Evolutionary conservation across 92 coral and sea anemone genomes (phyloP).

Genomic region (Zoanthus sansibaricus): DNA sequence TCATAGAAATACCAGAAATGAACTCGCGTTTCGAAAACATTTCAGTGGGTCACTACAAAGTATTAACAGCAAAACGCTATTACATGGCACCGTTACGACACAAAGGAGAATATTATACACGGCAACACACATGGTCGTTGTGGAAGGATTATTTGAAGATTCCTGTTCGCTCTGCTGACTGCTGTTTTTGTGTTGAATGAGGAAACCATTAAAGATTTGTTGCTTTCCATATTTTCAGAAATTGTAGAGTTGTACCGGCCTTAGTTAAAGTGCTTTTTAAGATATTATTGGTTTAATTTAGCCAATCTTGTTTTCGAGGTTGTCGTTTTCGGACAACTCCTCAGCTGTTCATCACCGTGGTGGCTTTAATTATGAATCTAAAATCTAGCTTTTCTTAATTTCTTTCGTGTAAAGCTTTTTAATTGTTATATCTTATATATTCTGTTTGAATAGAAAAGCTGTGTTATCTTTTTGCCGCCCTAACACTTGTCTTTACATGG

Average conservation of each 20-base stretch:
- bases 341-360: no score
- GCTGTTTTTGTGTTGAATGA: neutral
- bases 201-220: neutral
- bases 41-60: slow-evolving; percentile 18
- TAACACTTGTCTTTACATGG: no score
- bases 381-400: no score
- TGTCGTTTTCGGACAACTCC: no score
- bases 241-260: neutral
- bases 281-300: neutral
- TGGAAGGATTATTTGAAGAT: neutral
- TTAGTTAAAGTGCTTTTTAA: neutral
- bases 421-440: no score
- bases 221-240: neutral
- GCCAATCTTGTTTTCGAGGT: neutral
- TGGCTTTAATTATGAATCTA: no score
- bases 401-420: no score
- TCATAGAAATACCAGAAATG: slow-evolving; percentile 43
- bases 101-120: slow-evolving; percentile 6
- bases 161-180: neutral
- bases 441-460: no score
- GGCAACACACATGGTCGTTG: neutral
- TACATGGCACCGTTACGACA: slow-evolving; percentile 14
- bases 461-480: no score
- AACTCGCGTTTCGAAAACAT: slow-evolving; percentile 26
- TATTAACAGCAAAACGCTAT: slow-evolving; percentile 15